These are phyloP conservation scores for Macrostomum lignano DNA, from an alignment of 1,140 invertebrate species.

Conservation along the genomic window DNA sequence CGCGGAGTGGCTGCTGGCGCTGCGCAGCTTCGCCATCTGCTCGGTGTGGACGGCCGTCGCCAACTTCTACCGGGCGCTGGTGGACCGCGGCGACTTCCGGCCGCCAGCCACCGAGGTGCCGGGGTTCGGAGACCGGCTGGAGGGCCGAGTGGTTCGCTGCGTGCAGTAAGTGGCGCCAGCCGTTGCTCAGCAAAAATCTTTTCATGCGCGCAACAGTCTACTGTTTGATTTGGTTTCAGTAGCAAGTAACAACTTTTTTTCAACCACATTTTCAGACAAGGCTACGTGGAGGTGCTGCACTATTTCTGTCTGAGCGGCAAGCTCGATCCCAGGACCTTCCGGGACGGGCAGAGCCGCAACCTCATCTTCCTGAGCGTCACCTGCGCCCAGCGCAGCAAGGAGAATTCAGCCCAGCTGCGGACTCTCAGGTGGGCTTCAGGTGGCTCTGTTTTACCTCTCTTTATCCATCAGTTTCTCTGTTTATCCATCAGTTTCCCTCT, in stretches of 20 bases:
- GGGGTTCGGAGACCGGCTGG: too few species aligned
- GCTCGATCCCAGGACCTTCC: constrained; percentile 9
- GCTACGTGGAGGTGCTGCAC: constrained; percentile 20
- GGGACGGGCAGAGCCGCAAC: constrained; percentile 14
- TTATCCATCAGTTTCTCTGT: neutral
- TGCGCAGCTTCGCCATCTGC: constrained; percentile 18
- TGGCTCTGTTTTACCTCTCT: too few species aligned
- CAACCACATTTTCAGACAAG: constrained; percentile 8
- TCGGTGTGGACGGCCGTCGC: constrained; percentile 20
- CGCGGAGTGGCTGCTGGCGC: constrained; percentile 21
- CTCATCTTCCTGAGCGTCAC: constrained; percentile 21
- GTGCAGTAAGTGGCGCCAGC: too few species aligned
- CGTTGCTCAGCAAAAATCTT: too few species aligned
- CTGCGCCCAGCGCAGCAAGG: too few species aligned
- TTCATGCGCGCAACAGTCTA: too few species aligned
- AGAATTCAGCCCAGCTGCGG: too few species aligned
- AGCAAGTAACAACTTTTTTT: too few species aligned
- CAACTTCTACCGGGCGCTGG: constrained; percentile 19
- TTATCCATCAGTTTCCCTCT: neutral
- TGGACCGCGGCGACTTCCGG: constrained; percentile 7
- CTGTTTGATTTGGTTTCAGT: too few species aligned
- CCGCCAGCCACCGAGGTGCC: neutral
- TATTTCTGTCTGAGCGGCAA: constrained; percentile 16
- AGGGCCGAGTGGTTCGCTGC: too few species aligned
- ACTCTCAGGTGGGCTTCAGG: too few species aligned